Conservation (phyloP, 2,888 invertebrate genomes). For the Mythimna loreyi region DNA sequence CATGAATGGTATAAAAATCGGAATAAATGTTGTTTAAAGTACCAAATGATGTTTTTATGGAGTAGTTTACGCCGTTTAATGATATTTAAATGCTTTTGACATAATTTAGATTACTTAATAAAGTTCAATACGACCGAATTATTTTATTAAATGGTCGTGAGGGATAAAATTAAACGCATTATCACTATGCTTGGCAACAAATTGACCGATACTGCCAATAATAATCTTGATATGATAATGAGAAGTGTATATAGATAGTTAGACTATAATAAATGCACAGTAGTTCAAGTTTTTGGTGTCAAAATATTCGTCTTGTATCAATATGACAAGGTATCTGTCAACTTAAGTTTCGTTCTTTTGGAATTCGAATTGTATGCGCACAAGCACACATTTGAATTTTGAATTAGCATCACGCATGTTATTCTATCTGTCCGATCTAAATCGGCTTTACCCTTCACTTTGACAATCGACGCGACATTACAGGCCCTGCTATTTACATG, state of each 20-base stretch:
- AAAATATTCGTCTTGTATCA: constrained; percentile 57
- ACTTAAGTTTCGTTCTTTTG: constrained; percentile 72
- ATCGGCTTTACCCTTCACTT: constrained; percentile 84
- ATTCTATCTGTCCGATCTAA: constrained; percentile 84
- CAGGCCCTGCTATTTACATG: constrained; percentile 65
- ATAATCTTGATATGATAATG: constrained; percentile 17
- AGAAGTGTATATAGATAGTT: constrained; percentile 10
- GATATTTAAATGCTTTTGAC: constrained; percentile 38
- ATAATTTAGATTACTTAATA: constrained; percentile 52
- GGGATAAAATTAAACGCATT: constrained; percentile 5
- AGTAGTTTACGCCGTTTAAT: constrained; percentile 33
- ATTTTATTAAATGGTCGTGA: constrained; percentile 21
- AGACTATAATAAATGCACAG: constrained; percentile 3
- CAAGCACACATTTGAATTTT: constrained; percentile 80
- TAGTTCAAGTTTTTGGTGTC: constrained; percentile 15
- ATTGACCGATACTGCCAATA: constrained; percentile 22
- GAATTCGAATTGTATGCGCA: constrained; percentile 77
- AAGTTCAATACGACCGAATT: constrained; percentile 37
- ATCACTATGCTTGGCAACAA: constrained; percentile 11
- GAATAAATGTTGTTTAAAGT: constrained; percentile 40
- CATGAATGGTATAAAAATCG: constrained; percentile 30
- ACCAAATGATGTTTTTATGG: constrained; percentile 40
- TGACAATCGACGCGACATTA: constrained; percentile 64
- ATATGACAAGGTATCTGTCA: constrained; percentile 69
- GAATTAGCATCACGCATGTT: constrained; percentile 83